Conservation (phyloP, 1,140 invertebrate genomes). For the Drosophila kikkawai region DNA sequence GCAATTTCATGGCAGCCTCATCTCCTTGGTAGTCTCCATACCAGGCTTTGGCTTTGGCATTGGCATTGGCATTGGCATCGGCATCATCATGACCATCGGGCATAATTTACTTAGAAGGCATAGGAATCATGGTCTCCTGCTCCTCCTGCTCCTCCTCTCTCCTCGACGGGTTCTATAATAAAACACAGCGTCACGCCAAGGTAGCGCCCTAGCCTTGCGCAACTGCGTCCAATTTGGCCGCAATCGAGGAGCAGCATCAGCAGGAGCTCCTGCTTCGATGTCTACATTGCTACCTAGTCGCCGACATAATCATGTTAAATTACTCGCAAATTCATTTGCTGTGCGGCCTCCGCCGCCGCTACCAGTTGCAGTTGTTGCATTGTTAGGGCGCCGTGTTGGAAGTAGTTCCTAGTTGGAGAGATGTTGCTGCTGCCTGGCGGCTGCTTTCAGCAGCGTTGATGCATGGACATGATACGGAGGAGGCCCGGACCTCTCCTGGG, state of each 20-base stretch:
- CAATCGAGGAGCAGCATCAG: slow-evolving; percentile 52
- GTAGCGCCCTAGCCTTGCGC: slow-evolving; percentile 65
- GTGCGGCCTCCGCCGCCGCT: slow-evolving; percentile 51
- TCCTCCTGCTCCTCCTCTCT: neutral
- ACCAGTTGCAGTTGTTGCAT: slow-evolving; percentile 69
- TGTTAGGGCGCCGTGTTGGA: slow-evolving; percentile 66
- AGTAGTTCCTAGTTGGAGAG: slow-evolving; percentile 18
- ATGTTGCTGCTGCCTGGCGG: slow-evolving; percentile 45
- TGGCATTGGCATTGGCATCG: slow-evolving; percentile 19
- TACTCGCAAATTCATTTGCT: slow-evolving; percentile 83
- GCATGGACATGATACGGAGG: slow-evolving; percentile 71
- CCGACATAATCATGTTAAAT: slow-evolving; percentile 84
- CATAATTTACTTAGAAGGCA: slow-evolving; percentile 84
- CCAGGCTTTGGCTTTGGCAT: slow-evolving; percentile 2
- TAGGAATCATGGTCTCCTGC: slow-evolving; percentile 72
- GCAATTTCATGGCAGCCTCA: slow-evolving; percentile 46
- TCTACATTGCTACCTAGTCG: slow-evolving; percentile 82
- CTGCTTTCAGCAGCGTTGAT: slow-evolving; percentile 77
- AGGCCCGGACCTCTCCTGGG: slow-evolving; percentile 8
- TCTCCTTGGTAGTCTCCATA: slow-evolving; percentile 18
- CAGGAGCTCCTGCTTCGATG: slow-evolving; percentile 54
- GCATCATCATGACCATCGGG: slow-evolving; percentile 76
- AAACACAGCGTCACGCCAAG: slow-evolving; percentile 80
- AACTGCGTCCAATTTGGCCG: slow-evolving; percentile 77
- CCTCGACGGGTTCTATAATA: slow-evolving; percentile 59